Evolutionary conservation across 2,797 vertebrate species (phyloP).

Genomic region (Chloroceryle inda): DNA sequence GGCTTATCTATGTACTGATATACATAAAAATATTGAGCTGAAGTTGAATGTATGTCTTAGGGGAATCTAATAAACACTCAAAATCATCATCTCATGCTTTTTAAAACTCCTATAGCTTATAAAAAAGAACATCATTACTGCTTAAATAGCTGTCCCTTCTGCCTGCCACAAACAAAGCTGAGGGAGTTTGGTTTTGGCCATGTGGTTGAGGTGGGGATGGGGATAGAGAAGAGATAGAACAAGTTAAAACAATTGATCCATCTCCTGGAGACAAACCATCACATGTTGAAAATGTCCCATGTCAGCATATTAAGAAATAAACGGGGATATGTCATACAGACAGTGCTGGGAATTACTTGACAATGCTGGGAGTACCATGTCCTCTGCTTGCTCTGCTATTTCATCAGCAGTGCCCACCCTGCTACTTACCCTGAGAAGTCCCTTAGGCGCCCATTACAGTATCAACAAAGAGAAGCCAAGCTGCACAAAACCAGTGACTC

Average conservation of each 20-base stretch:
- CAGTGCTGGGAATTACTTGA: neutral
- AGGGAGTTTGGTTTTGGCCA: neutral
- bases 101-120: neutral
- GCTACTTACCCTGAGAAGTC: neutral
- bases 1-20: neutral
- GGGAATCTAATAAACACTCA: neutral
- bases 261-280: neutral
- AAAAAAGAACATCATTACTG: neutral
- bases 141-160: neutral
- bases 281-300: neutral
- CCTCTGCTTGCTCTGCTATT: neutral
- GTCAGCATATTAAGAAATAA: neutral
- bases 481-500: neutral
- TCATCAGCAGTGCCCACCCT: neutral
- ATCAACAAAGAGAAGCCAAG: neutral
- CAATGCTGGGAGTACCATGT: rapidly evolving
- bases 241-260: neutral
- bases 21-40: neutral
- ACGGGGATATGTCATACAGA: neutral
- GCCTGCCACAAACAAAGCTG: neutral
- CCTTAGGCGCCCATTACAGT: neutral
- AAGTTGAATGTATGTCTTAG: neutral
- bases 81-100: neutral
- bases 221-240: neutral
- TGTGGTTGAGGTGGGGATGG: neutral